Base-by-base conservation (phyloP, 2,797 vertebrate species). In the Meda fulgida region DNA sequence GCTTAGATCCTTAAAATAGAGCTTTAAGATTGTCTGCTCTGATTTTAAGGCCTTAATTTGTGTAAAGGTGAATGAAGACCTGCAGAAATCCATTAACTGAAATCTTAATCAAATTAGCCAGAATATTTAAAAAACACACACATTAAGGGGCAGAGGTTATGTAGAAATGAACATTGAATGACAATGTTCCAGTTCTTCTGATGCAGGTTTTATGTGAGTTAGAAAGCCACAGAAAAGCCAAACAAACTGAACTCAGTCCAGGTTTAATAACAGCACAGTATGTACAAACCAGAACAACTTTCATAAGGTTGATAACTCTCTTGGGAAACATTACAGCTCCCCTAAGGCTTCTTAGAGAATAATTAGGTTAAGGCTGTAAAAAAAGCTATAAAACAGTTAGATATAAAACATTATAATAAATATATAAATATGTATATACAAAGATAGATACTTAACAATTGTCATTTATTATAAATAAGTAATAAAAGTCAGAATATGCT, bases 331-430 rank as follows among this genome's bases (percentile, higher is more conserved):
- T 71, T 85, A 80, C 48, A 82, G 63, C 21, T 63, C 36, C 40
- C 43, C 11, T 43, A 76, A 53, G 34, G 40, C 65, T 65, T 80
- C 5, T 51, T 58, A 69, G 19, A 19, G 53, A 18, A 70, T 36
- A 78, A 73, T 80, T 16, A 36, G 38, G 65, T 51, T 73, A 26
- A 67, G 46, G 23, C 67, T 73, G 14, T 72, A 53, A 55, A 55
- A 70, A 88, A 80, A 40, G 3, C 53, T 53, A 46, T 78, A 72
- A 69, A 86, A 31, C 36, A 21, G 51, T 26, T 46, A 13, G 73
- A 82, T 80, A 78, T 75, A 76, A 85, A 84, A 78, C 75, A 78
- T 77, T 58, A 88, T 88, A 87, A 34, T 38, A 75, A 88, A 88
- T 88, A 85, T 81, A 89, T 88, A 85, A 84, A 86, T 46, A 71